A percentile compares a stretch with the other conserved stretches of the same genome.
Evolutionary conservation across 2,888 invertebrate species (phyloP).

Genomic region (Drosophila rubida): DNA sequence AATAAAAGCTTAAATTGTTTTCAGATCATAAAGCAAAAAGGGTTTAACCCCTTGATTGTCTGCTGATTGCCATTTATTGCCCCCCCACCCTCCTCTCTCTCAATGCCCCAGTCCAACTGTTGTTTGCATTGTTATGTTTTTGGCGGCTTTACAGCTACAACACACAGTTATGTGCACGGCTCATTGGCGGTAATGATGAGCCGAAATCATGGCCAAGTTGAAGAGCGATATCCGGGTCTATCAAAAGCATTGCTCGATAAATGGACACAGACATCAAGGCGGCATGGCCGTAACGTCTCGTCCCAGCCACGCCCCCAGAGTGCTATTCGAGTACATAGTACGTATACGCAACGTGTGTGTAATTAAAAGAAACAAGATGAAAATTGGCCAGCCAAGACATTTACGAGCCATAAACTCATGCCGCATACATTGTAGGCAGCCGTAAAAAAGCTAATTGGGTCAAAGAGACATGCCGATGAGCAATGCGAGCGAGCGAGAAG

Average conservation of each 20-base stretch:
- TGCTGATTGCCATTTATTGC: conserved; percentile 76
- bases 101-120: no score
- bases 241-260: conserved; percentile 22
- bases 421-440: conserved; percentile 61
- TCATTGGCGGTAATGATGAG: conserved; percentile 74
- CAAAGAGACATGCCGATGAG: conserved; percentile 41
- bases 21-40: conserved; percentile 75
- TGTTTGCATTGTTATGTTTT: conserved; percentile 40
- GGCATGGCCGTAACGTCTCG: neutral
- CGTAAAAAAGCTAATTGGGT: conserved; percentile 72
- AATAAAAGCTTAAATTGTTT: conserved; percentile 80
- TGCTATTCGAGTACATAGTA: conserved; percentile 35
- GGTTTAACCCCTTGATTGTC: conserved; percentile 73
- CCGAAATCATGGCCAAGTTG: neutral
- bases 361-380: conserved; percentile 64
- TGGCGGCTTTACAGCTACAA: conserved; percentile 73
- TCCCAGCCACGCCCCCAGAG: conserved; percentile 37
- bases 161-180: conserved; percentile 68
- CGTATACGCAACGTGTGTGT: conserved; percentile 65
- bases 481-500: neutral
- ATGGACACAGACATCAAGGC: conserved; percentile 10
- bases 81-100: conserved; percentile 16
- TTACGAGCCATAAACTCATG: conserved; percentile 76
- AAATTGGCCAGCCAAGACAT: conserved; percentile 62
- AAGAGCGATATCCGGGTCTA: conserved; percentile 7